These are phyloP conservation scores for Drosophila colorata DNA, from an alignment of 2,888 invertebrate species.

Conservation along the genomic window DNA sequence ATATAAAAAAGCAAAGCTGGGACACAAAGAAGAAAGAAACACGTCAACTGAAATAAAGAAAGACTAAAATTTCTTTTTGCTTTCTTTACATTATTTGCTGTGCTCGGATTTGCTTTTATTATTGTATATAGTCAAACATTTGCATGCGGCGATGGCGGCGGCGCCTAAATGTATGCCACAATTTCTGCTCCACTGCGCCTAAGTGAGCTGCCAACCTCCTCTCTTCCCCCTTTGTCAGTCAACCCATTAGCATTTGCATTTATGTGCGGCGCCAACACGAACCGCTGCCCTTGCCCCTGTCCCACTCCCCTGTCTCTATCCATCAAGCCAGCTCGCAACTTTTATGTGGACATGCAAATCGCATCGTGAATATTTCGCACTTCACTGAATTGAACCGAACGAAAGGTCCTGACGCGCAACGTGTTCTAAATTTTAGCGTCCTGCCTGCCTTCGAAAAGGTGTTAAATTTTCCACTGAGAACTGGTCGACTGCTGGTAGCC, in stretches of 20 bases:
- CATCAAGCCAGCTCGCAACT: slow-evolving; percentile 2
- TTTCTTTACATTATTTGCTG: slow-evolving; percentile 25
- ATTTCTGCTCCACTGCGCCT: slow-evolving; percentile 50
- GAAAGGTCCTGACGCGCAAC: slow-evolving; percentile 25
- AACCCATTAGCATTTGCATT: slow-evolving; percentile 72
- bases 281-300: slow-evolving; percentile 8
- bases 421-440: slow-evolving; percentile 24
- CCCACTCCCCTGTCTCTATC: not conserved
- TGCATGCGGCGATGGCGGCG: slow-evolving; percentile 68
- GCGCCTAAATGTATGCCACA: slow-evolving; percentile 79
- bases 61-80: slow-evolving; percentile 37
- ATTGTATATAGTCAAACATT: slow-evolving; percentile 74
- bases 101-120: slow-evolving; percentile 73
- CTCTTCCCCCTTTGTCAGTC: slow-evolving; percentile 8
- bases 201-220: slow-evolving; percentile 5
- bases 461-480: slow-evolving; percentile 42
- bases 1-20: slow-evolving; percentile 23
- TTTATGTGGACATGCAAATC: slow-evolving; percentile 70
- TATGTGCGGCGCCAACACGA: slow-evolving; percentile 69
- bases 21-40: slow-evolving; percentile 19
- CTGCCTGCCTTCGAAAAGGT: slow-evolving; percentile 25
- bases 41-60: slow-evolving; percentile 24
- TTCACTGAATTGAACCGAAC: slow-evolving; percentile 61
- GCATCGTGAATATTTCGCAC: slow-evolving; percentile 77
- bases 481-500: slow-evolving; percentile 23